Evolutionary conservation across 2,888 invertebrate genomes (phyloP).

Genomic region (Stenodema calcarata): DNA sequence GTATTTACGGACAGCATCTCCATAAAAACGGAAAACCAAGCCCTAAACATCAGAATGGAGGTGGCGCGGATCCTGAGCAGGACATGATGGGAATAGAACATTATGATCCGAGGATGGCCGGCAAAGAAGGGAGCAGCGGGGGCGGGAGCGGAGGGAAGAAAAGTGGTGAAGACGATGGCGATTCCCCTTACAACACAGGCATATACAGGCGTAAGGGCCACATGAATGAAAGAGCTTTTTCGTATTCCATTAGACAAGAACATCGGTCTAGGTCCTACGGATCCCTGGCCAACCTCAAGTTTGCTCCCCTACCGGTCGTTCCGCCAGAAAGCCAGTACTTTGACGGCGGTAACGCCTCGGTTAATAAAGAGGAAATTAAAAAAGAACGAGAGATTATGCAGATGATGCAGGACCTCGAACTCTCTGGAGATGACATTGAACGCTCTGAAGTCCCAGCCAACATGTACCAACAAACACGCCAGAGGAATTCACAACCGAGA

Average conservation of each 20-base stretch:
- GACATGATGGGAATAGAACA: constrained; percentile 65
- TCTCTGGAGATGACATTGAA: constrained; percentile 79
- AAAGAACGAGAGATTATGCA: constrained; percentile 92
- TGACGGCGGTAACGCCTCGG: constrained; percentile 42
- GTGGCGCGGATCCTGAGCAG: constrained; percentile 62
- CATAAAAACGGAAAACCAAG: constrained; percentile 50
- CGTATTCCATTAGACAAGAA: constrained; percentile 92
- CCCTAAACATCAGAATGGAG: constrained; percentile 41
- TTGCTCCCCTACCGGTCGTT: constrained; percentile 72
- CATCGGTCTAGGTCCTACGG: constrained; percentile 92
- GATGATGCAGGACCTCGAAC: constrained; percentile 87
- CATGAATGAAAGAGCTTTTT: constrained; percentile 89
- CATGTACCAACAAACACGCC: constrained; percentile 62
- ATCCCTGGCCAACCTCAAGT: constrained; percentile 87
- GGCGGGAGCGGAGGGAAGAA: constrained; percentile 34
- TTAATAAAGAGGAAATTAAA: constrained; percentile 73
- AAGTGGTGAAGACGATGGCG: constrained; percentile 55
- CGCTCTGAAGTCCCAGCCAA: constrained; percentile 71
- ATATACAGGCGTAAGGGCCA: constrained; percentile 91
- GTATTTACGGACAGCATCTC: constrained; percentile 39
- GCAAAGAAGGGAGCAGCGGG: not conserved
- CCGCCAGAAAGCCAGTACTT: constrained; percentile 53
- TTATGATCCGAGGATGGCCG: not conserved
- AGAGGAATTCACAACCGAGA: constrained; percentile 9
- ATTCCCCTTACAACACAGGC: constrained; percentile 75